phyloP scores from a whole-genome alignment of 2,113 vertebrate species.

The Megaleporinus macrocephalus region DNA sequence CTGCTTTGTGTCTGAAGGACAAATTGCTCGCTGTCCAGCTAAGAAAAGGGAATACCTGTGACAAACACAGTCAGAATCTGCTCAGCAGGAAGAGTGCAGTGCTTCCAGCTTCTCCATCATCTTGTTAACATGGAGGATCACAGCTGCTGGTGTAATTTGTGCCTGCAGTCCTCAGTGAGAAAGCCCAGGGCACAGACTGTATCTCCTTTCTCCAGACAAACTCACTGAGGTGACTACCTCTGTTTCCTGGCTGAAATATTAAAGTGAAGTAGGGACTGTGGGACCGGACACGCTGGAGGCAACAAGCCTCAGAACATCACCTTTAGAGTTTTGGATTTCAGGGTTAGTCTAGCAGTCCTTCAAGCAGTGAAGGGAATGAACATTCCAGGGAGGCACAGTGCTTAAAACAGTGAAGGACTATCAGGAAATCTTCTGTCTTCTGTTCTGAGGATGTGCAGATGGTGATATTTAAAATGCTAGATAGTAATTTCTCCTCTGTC shows the following conservation, averaged over 20 bases:
- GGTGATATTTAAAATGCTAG: neutral
- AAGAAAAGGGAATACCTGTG: neutral
- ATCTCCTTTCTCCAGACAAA: neutral
- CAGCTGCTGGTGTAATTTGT: neutral
- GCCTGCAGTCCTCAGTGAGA: neutral
- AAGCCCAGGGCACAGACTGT: neutral
- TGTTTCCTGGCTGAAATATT: neutral
- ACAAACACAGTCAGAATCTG: neutral
- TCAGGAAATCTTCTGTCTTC: neutral
- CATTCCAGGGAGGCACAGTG: neutral
- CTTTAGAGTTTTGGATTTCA: neutral
- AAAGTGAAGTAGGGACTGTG: neutral
- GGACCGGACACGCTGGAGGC: neutral
- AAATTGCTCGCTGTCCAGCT: neutral
- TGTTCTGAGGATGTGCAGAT: neutral
- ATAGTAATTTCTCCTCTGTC: too few relatives aligned
- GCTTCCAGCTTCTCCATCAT: neutral
- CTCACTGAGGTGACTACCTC: neutral
- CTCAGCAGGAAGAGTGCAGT: neutral
- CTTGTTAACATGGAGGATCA: slow-evolving; percentile 10
- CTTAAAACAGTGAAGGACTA: neutral
- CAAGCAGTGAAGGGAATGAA: neutral
- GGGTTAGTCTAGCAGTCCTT: neutral
- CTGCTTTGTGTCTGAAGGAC: too few relatives aligned
- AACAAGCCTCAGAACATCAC: neutral